Percentiles rank a stretch among this genome's conserved stretches.
phyloP scores from a whole-genome alignment of 2,888 invertebrate species.

The Amblyjoppa fuscipennis region DNA sequence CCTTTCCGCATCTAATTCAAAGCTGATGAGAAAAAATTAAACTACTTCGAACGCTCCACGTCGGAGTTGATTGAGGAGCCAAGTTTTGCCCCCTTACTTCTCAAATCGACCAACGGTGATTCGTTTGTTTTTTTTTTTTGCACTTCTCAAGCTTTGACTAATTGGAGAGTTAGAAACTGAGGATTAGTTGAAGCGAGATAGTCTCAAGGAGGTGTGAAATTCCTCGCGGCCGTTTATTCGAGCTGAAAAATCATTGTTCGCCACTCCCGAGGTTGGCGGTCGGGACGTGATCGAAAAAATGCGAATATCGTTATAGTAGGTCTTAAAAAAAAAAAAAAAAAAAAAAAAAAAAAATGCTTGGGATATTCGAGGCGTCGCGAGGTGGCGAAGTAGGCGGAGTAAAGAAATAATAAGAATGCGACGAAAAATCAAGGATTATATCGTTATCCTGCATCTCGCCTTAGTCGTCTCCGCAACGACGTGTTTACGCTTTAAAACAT shows the following conservation, averaged over 20 bases:
- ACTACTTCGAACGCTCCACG: background rate
- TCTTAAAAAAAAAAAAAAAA: background rate
- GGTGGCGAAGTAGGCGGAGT: slow-evolving; percentile 52
- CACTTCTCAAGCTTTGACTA: background rate
- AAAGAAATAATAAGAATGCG: slow-evolving; percentile 71
- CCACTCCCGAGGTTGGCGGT: background rate
- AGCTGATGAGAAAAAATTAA: background rate
- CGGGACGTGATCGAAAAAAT: background rate
- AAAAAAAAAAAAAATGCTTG: background rate
- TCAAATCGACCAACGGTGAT: background rate
- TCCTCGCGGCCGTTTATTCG: background rate
- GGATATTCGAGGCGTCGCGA: background rate
- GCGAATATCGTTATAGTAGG: background rate
- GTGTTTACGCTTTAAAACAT: slow-evolving; percentile 82
- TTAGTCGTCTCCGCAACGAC: slow-evolving; percentile 67
- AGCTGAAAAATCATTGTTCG: background rate
- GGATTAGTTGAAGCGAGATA: background rate
- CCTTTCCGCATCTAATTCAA: slow-evolving; percentile 3
- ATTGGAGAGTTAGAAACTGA: background rate
- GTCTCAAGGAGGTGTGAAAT: background rate
- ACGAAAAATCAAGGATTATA: slow-evolving; percentile 63
- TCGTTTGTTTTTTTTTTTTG: background rate
- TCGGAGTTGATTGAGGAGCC: background rate
- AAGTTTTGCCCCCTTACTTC: background rate
- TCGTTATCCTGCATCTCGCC: slow-evolving; percentile 31